A percentile compares a stretch with the other conserved stretches of the same genome.
phyloP scores from a whole-genome alignment of 1,140 invertebrate genomes.

The Macrosteles quadrilineatus region DNA sequence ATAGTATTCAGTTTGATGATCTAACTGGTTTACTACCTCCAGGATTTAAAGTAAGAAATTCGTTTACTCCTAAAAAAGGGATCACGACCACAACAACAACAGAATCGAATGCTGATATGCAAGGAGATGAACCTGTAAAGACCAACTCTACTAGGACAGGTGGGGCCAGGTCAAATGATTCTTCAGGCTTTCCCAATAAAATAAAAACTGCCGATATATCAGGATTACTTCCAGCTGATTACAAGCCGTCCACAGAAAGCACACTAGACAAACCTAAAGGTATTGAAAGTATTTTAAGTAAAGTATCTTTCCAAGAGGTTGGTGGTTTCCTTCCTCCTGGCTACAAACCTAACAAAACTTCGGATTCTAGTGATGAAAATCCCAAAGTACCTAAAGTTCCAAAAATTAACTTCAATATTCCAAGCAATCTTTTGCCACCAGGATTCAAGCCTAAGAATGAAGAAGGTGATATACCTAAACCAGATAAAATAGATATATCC shows the following conservation, averaged over 20 bases:
- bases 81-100: constrained; percentile 50
- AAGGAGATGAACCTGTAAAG: constrained; percentile 42
- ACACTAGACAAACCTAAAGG: constrained; percentile 41
- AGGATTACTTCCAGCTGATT: constrained; percentile 66
- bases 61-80: constrained; percentile 54
- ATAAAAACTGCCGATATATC: constrained; percentile 59
- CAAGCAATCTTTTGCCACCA: constrained; percentile 52
- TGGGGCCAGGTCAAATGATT: constrained; percentile 34
- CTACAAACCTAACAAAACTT: constrained; percentile 40
- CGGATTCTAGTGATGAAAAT: constrained; percentile 22
- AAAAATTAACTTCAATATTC: constrained; percentile 41
- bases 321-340: constrained; percentile 48
- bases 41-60: constrained; percentile 61
- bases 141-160: constrained; percentile 28
- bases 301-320: constrained; percentile 48
- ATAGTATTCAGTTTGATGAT: constrained; percentile 63
- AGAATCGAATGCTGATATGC: constrained; percentile 34
- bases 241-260: constrained; percentile 55
- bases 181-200: constrained; percentile 44
- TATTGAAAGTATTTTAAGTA: constrained; percentile 40
- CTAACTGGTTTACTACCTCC: constrained; percentile 59
- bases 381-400: constrained; percentile 29
- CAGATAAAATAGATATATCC: constrained; percentile 61
- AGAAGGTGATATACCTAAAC: constrained; percentile 46
- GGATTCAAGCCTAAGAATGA: constrained; percentile 56